A percentile compares a stretch with the other conserved stretches of the same genome.
phyloP scores from a whole-genome alignment of 2,888 invertebrate genomes.

The Sphaerophoria taeniata region DNA sequence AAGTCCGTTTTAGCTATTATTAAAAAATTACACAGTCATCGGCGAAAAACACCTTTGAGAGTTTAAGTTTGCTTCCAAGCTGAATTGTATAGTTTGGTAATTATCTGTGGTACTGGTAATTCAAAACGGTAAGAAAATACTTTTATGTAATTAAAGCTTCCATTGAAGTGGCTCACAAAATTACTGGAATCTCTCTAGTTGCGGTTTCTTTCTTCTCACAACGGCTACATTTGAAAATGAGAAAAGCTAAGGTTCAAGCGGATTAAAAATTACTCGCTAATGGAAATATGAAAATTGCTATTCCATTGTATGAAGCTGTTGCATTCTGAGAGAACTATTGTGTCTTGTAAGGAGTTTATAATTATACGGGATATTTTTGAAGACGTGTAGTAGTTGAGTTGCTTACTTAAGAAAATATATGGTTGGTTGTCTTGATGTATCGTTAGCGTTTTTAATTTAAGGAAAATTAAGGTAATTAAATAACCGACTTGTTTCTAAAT shows the following conservation, averaged over 20 bases:
- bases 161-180: constrained; percentile 30
- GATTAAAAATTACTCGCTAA: constrained; percentile 45
- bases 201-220: constrained; percentile 27
- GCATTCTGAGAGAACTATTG: not conserved
- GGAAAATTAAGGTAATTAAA: too few species aligned
- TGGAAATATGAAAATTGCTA: constrained; percentile 53
- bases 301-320: constrained; percentile 12
- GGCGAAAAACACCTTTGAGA: not conserved
- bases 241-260: constrained; percentile 62
- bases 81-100: too few species aligned
- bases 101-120: constrained; percentile 8
- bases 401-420: not conserved
- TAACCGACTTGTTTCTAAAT: too few species aligned
- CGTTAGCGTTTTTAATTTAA: too few species aligned
- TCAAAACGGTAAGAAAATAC: constrained; percentile 48
- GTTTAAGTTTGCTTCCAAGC: not conserved
- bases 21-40: constrained; percentile 10
- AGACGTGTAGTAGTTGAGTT: not conserved
- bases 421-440: too few species aligned
- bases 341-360: constrained; percentile 9
- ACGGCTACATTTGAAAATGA: not conserved
- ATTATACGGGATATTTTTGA: constrained; percentile 19
- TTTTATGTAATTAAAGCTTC: constrained; percentile 63
- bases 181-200: constrained; percentile 24
- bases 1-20: constrained; percentile 12